A percentile compares a stretch with the other conserved stretches of the same genome.
These are phyloP conservation scores for Todiramphus saurophagus DNA, from an alignment of 2,113 vertebrate species.

Conservation along the genomic window DNA sequence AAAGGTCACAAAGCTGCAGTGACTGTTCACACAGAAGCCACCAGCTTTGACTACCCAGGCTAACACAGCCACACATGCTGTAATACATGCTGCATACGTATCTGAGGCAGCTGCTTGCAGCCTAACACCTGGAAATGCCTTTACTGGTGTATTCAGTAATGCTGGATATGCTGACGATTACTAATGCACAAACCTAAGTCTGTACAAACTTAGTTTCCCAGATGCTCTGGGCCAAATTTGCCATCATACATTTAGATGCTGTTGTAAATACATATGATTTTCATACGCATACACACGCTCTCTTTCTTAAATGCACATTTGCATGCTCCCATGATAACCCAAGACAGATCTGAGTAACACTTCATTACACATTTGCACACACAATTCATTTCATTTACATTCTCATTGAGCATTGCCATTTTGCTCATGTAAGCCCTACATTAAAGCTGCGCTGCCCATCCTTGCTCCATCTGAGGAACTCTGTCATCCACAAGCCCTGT, in stretches of 20 bases:
- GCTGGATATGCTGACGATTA: not conserved
- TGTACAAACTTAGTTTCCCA: not conserved
- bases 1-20: not conserved
- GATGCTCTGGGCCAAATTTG: not conserved
- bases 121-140: not conserved
- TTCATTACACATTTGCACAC: slow-evolving; percentile 60
- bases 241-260: not conserved
- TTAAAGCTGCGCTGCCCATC: not conserved
- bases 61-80: not conserved
- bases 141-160: not conserved
- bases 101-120: not conserved
- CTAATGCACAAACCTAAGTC: not conserved
- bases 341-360: slow-evolving; percentile 22
- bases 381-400: slow-evolving; percentile 63
- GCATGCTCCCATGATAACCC: slow-evolving; percentile 30
- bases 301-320: slow-evolving; percentile 14
- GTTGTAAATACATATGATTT: slow-evolving; percentile 36
- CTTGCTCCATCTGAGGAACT: not conserved
- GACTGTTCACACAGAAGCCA: not conserved
- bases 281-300: not conserved
- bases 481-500: not conserved
- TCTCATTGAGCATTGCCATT: slow-evolving; percentile 28
- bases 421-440: not conserved
- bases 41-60: not conserved
- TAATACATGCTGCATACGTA: not conserved